Conservation (phyloP, 2,113 vertebrate genomes). For the Phylloscopus whistleri region DNA sequence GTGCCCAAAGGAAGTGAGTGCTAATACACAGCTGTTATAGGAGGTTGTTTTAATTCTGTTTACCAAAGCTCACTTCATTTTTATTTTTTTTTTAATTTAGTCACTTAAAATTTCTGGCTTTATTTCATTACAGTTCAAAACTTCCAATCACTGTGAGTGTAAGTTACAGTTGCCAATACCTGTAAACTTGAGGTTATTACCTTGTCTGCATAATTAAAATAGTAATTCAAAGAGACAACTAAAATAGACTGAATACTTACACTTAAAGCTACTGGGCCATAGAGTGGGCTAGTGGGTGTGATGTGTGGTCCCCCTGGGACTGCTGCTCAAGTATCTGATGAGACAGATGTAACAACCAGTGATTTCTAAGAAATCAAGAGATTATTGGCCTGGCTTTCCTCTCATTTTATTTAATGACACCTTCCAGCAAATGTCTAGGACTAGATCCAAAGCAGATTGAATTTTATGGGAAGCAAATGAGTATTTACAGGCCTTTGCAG, state of each 20-base stretch:
- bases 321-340: neutral
- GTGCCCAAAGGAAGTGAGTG: neutral
- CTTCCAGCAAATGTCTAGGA: slow-evolving; percentile 14
- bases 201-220: neutral
- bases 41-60: neutral
- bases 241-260: neutral
- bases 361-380: neutral
- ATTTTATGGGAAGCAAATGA: slow-evolving; percentile 17
- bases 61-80: neutral
- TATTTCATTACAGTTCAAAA: neutral
- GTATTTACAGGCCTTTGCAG: neutral
- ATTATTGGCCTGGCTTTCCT: neutral
- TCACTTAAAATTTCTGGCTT: neutral
- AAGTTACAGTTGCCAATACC: neutral
- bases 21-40: neutral
- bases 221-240: neutral
- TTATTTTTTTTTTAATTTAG: neutral
- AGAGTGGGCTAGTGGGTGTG: neutral
- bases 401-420: slow-evolving; percentile 16
- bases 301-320: neutral
- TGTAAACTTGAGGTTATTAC: neutral
- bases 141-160: neutral
- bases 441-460: slow-evolving; percentile 18
- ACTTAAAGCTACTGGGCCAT: neutral
- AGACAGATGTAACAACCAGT: neutral